Evolutionary conservation across 2,113 vertebrate genomes (phyloP).

Genomic region (Siphamia tubifer): DNA sequence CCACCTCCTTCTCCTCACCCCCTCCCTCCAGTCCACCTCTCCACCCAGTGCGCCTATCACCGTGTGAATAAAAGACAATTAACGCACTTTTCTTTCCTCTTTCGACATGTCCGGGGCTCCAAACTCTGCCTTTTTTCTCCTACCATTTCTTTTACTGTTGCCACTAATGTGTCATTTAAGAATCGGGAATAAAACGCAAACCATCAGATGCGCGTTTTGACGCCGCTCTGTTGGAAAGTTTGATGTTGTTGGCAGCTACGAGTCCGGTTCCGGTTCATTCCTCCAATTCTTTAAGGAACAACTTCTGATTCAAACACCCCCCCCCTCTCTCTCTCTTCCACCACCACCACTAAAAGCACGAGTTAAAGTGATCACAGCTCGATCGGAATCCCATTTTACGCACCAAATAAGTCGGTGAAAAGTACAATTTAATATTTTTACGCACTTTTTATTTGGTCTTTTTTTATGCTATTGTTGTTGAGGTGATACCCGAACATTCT

Average conservation of each 20-base stretch:
- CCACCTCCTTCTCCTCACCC: not conserved
- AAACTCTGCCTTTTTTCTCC: not conserved
- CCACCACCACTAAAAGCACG: too few relatives aligned
- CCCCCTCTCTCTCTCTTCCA: too few relatives aligned
- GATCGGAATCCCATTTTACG: too few relatives aligned
- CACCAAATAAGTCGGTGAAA: too few relatives aligned
- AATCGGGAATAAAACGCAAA: too few relatives aligned
- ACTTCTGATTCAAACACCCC: too few relatives aligned
- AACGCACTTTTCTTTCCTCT: not conserved
- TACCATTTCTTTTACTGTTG: not conserved
- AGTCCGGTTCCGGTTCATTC: not conserved
- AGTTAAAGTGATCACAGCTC: too few relatives aligned
- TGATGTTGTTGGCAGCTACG: slow-evolving; percentile 11
- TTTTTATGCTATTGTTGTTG: too few relatives aligned
- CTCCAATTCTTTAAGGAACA: too few relatives aligned
- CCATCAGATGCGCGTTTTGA: slow-evolving; percentile 24
- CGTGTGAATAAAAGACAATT: slow-evolving; percentile 24
- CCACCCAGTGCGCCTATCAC: slow-evolving; percentile 34
- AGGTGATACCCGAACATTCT: too few relatives aligned
- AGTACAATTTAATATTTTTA: too few relatives aligned
- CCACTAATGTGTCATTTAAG: not conserved
- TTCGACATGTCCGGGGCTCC: not conserved
- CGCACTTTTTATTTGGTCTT: too few relatives aligned
- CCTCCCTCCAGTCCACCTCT: slow-evolving; percentile 51
- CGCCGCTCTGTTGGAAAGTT: slow-evolving; percentile 52